Percentiles rank a stretch among this genome's conserved stretches.
Evolutionary conservation across 2,888 invertebrate species (phyloP).

Genomic region (Empis livida): DNA sequence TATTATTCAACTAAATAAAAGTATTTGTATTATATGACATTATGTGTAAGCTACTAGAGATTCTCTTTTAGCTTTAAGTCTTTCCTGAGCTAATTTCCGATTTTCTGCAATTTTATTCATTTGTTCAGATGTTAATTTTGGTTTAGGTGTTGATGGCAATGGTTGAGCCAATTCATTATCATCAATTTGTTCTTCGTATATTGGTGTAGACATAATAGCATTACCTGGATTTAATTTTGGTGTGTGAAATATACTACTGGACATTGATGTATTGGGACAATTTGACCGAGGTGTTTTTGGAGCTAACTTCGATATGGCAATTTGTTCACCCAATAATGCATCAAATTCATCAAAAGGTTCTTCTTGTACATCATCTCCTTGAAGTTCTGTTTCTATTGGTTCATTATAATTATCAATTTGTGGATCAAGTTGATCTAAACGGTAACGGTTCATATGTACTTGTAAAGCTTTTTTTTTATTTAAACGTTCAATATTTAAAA

Average conservation of each 20-base stretch:
- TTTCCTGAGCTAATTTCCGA: slow-evolving; percentile 49
- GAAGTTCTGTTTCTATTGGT: slow-evolving; percentile 32
- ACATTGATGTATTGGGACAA: slow-evolving; percentile 9
- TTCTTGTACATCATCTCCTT: slow-evolving; percentile 23
- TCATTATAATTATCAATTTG: slow-evolving; percentile 36
- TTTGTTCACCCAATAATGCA: slow-evolving; percentile 48
- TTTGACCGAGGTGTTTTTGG: slow-evolving; percentile 23
- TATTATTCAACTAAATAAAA: too few species aligned
- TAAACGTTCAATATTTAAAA: slow-evolving; percentile 60
- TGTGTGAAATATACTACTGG: slow-evolving; percentile 18
- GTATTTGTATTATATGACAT: background rate
- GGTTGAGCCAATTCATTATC: slow-evolving; percentile 26
- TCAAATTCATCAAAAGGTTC: slow-evolving; percentile 49
- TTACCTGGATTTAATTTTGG: slow-evolving; percentile 24
- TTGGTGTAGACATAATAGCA: slow-evolving; percentile 26
- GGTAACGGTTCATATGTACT: slow-evolving; percentile 51
- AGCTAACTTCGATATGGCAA: slow-evolving; percentile 40
- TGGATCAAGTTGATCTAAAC: slow-evolving; percentile 36
- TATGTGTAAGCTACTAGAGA: background rate
- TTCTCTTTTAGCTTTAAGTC: slow-evolving; percentile 39
- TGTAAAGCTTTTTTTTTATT: slow-evolving; percentile 61
- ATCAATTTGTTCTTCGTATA: slow-evolving; percentile 8
- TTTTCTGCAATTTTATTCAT: slow-evolving; percentile 56
- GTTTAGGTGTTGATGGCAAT: slow-evolving; percentile 18
- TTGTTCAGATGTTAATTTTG: slow-evolving; percentile 45